phyloP scores from a whole-genome alignment of 2,888 invertebrate species.

The Eledona agricola region DNA sequence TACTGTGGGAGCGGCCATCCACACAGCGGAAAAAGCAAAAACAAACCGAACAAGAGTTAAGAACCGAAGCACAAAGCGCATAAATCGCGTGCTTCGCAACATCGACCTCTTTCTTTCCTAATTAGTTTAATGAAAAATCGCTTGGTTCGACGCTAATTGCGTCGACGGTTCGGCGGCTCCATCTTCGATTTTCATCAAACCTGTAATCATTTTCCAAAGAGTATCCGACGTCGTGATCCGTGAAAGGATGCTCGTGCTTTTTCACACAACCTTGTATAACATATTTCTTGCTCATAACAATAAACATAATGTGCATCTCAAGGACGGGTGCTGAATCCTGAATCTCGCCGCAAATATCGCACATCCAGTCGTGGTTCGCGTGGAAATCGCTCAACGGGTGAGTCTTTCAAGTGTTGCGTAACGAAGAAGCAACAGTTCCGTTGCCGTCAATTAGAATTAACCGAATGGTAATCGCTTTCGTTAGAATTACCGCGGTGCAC shows the following conservation, averaged over 20 bases:
- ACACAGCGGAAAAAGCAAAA: slow-evolving; percentile 4
- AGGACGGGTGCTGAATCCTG: slow-evolving; percentile 9
- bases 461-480: slow-evolving; percentile 21
- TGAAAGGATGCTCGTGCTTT: slow-evolving; percentile 20
- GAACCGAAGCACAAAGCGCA: background rate
- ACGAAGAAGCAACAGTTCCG: no score
- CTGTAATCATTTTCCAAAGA: slow-evolving; percentile 3
- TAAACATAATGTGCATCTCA: slow-evolving; percentile 6
- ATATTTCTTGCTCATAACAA: slow-evolving; percentile 7
- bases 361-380: slow-evolving; percentile 11
- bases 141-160: no score
- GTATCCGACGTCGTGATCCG: slow-evolving; percentile 13
- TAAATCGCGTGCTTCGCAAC: background rate
- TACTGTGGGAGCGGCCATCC: slow-evolving; percentile 13
- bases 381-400: slow-evolving; percentile 8
- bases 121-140: slow-evolving; percentile 8
- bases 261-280: slow-evolving; percentile 23
- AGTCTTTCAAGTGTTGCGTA: no score
- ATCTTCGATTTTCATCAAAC: background rate
- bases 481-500: slow-evolving; percentile 11
- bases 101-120: slow-evolving; percentile 3
- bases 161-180: background rate
- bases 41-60: background rate
- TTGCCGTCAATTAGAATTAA: slow-evolving; percentile 8
- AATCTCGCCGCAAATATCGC: slow-evolving; percentile 3